phyloP scores from a whole-genome alignment of 1,140 invertebrate species.

The Drosophila kanapiae region DNA sequence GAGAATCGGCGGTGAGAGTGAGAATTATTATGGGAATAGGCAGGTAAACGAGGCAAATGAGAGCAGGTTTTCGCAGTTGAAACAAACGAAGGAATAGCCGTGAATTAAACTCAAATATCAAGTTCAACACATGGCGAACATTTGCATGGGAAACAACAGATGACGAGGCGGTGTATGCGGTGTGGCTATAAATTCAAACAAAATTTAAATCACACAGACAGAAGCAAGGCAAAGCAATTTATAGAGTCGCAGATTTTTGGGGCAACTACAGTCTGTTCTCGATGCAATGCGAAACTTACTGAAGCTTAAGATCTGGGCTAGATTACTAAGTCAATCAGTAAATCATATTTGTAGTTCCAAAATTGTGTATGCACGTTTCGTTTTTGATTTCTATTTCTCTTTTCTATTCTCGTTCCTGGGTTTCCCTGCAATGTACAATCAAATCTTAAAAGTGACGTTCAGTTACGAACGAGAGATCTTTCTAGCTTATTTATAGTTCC shows the following conservation, averaged over 20 bases:
- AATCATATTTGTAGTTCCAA: neutral
- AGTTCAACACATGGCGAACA: constrained; percentile 69
- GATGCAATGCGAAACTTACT: too few relatives aligned
- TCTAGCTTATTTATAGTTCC: neutral
- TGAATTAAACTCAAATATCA: constrained; percentile 42
- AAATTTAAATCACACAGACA: constrained; percentile 33
- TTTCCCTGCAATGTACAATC: neutral
- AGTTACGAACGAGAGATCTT: neutral
- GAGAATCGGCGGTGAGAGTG: constrained; percentile 10
- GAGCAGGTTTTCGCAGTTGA: constrained; percentile 8
- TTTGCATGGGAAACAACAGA: constrained; percentile 35
- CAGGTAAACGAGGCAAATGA: constrained; percentile 21
- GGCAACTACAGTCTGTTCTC: constrained; percentile 1
- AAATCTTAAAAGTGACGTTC: neutral
- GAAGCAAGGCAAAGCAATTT: constrained; percentile 1
- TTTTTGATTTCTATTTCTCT: too few relatives aligned
- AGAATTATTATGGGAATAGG: neutral
- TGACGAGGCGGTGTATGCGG: constrained; percentile 19
- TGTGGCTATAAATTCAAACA: constrained; percentile 52
- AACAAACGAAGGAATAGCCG: constrained; percentile 9
- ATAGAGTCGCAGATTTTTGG: constrained; percentile 11
- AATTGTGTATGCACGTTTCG: neutral
- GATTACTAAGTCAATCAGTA: neutral
- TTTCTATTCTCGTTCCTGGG: too few relatives aligned
- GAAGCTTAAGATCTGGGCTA: too few relatives aligned